Evolutionary conservation across 2,113 vertebrate species (phyloP).

Genomic region (Cromileptes altivelis): DNA sequence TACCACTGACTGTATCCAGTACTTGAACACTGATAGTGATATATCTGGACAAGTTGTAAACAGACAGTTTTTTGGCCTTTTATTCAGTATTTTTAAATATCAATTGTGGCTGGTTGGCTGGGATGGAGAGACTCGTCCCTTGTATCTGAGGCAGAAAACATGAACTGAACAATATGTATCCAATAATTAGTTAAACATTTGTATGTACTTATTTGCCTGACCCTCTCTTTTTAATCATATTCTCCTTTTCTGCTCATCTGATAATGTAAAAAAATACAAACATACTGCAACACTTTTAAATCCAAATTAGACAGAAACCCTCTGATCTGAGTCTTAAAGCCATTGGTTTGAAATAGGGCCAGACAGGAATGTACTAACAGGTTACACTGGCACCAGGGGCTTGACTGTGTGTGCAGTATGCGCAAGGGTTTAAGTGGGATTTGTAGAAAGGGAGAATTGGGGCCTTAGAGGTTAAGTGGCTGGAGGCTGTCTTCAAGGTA

Average conservation of each 20-base stretch:
- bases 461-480: background rate
- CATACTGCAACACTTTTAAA: slow-evolving; percentile 12
- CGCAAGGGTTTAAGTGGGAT: slow-evolving; percentile 30
- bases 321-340: slow-evolving; percentile 18
- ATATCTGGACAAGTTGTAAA: background rate
- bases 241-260: slow-evolving; percentile 7
- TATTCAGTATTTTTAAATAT: background rate
- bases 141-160: background rate
- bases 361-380: slow-evolving; percentile 11
- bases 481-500: slow-evolving; percentile 2
- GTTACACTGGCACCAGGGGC: slow-evolving; percentile 13
- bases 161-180: background rate
- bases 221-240: slow-evolving; percentile 5
- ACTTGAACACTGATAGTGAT: background rate
- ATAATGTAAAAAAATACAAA: slow-evolving; percentile 7
- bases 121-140: background rate
- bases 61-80: background rate
- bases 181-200: background rate
- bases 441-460: slow-evolving; percentile 18
- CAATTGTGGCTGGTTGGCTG: background rate
- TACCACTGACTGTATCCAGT: background rate
- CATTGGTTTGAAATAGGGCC: slow-evolving; percentile 6
- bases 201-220: background rate
- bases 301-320: slow-evolving; percentile 27
- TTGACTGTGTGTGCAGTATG: slow-evolving; percentile 1